Conservation (phyloP, 2,888 invertebrate genomes). For the Phengaris alcon region DNA sequence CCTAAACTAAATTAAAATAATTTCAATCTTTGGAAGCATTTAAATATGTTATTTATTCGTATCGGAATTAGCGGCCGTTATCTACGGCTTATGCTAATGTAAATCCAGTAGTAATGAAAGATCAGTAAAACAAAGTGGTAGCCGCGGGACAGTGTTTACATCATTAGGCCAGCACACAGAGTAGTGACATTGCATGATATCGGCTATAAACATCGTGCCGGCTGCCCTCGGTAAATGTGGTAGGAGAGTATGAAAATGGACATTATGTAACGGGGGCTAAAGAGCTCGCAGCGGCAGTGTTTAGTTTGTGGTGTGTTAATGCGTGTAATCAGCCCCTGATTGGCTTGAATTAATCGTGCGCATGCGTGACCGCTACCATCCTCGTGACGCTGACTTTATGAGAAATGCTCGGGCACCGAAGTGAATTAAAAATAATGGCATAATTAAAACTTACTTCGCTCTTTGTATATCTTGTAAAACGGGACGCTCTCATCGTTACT, state of each 20-base stretch:
- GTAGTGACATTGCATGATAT: slow-evolving; percentile 68
- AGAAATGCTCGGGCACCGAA: slow-evolving; percentile 61
- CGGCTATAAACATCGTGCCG: slow-evolving; percentile 49
- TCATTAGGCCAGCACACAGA: slow-evolving; percentile 42
- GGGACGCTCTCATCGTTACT: slow-evolving; percentile 39
- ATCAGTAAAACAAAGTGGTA: slow-evolving; percentile 34
- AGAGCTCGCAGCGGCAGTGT: slow-evolving; percentile 41
- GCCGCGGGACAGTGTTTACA: slow-evolving; percentile 44
- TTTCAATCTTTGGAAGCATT: background rate
- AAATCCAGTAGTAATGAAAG: slow-evolving; percentile 27
- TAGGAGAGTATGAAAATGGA: slow-evolving; percentile 39
- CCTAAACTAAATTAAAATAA: background rate
- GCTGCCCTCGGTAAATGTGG: slow-evolving; percentile 31
- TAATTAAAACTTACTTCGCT: slow-evolving; percentile 70
- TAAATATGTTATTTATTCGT: background rate
- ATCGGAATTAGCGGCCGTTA: slow-evolving; percentile 10
- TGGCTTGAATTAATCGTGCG: slow-evolving; percentile 77
- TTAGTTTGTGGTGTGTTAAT: slow-evolving; percentile 63
- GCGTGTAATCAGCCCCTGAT: slow-evolving; percentile 77
- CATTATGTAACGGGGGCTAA: slow-evolving; percentile 46
- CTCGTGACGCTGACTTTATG: slow-evolving; percentile 58
- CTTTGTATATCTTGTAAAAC: slow-evolving; percentile 51
- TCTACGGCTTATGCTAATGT: slow-evolving; percentile 10
- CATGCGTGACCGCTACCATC: slow-evolving; percentile 76
- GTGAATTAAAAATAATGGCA: slow-evolving; percentile 73